Conservation (phyloP, 2,888 invertebrate species). For the Pteria penguin region DNA sequence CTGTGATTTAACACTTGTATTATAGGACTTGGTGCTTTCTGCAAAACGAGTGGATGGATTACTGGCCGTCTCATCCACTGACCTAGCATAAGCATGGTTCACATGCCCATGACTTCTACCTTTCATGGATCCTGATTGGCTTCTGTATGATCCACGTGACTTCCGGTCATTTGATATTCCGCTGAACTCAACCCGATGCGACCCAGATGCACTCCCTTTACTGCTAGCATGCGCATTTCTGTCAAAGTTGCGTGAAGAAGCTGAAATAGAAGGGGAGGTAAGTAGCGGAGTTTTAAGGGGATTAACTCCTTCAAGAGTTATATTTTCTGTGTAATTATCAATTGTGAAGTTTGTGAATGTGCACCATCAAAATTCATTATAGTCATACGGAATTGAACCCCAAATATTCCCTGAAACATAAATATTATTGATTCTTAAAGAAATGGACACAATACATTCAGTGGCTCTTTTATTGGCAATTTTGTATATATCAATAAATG, state of each 20-base stretch:
- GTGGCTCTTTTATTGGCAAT: too few species aligned
- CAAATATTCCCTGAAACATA: too few species aligned
- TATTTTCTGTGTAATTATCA: too few species aligned
- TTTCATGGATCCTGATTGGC: not conserved
- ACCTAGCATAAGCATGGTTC: not conserved
- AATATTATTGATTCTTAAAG: too few species aligned
- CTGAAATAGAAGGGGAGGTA: not conserved
- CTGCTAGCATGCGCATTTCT: not conserved
- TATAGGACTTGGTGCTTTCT: constrained; percentile 13
- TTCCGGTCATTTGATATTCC: not conserved
- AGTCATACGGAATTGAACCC: too few species aligned
- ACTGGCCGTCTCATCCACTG: not conserved
- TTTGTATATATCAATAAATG: too few species aligned
- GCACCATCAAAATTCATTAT: too few species aligned
- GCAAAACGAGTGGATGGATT: not conserved
- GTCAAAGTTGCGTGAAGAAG: not conserved
- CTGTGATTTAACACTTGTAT: not conserved
- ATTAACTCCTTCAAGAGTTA: too few species aligned
- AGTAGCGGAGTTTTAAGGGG: too few species aligned
- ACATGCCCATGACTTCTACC: not conserved
- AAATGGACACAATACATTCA: too few species aligned
- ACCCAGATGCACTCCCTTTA: constrained; percentile 3
- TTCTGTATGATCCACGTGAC: not conserved
- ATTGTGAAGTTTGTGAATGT: too few species aligned
- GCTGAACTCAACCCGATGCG: not conserved